These are phyloP conservation scores for Andinoacara biseriatus DNA, from an alignment of 2,113 vertebrate species.

Conservation along the genomic window DNA sequence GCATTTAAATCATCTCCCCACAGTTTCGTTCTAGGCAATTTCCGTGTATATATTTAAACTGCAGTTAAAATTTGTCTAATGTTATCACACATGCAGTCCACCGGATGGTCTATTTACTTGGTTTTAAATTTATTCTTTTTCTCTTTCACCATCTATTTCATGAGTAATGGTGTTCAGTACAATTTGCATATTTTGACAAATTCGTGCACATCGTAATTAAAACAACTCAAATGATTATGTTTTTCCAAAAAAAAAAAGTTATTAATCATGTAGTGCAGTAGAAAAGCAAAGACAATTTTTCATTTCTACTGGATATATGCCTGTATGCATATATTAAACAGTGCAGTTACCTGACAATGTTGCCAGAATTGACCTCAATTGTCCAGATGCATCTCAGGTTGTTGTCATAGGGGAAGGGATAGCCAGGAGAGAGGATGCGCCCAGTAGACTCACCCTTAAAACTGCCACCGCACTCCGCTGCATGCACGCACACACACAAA, in stretches of 20 bases:
- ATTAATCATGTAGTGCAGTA: neutral
- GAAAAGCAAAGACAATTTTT: neutral
- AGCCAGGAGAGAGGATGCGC: slow-evolving; percentile 95
- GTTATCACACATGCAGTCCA: neutral
- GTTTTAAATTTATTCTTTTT: neutral
- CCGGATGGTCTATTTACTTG: neutral
- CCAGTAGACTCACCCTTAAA: slow-evolving; percentile 95
- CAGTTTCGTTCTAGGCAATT: slow-evolving; percentile 1
- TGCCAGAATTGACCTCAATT: slow-evolving; percentile 93
- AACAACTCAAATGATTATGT: neutral
- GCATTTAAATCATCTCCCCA: slow-evolving; percentile 1
- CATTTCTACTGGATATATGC: neutral
- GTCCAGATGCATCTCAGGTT: slow-evolving; percentile 95
- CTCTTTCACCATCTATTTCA: neutral
- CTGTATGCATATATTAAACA: neutral
- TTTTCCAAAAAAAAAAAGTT: neutral
- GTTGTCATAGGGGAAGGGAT: slow-evolving; percentile 98
- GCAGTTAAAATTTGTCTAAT: neutral
- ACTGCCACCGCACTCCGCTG: slow-evolving; percentile 96
- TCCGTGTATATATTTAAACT: neutral
- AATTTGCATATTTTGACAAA: slow-evolving; percentile 16
- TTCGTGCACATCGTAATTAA: neutral
- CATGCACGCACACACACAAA: neutral
- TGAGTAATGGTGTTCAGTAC: neutral
- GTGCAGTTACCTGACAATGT: slow-evolving; percentile 90